Percentiles rank a stretch among this genome's conserved stretches.
phyloP scores from a whole-genome alignment of 2,113 vertebrate genomes.

The western clawed frog (Xenopus tropicalis) region DNA sequence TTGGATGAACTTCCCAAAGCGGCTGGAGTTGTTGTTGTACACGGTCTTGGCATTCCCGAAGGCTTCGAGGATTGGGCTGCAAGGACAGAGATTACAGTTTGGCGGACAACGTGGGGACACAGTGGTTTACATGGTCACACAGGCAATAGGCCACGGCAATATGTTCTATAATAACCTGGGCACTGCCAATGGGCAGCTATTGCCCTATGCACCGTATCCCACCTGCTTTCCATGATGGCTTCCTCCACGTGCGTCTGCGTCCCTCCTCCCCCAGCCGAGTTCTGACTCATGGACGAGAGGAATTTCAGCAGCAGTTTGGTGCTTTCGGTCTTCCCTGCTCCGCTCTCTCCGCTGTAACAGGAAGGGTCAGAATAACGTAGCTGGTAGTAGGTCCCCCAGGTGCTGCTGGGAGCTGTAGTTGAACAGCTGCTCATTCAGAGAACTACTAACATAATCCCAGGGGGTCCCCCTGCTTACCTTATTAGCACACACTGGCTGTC shows the following conservation, averaged over 20 bases:
- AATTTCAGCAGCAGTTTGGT: slow-evolving; percentile 88
- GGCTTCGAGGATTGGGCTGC: slow-evolving; percentile 85
- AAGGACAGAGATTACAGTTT: slow-evolving; percentile 35
- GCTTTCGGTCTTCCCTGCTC: slow-evolving; percentile 90
- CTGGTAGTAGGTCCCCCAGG: no score
- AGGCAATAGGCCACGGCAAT: slow-evolving; percentile 35
- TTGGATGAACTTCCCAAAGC: slow-evolving; percentile 91
- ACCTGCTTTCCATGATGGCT: slow-evolving; percentile 90
- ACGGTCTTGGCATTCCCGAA: slow-evolving; percentile 90
- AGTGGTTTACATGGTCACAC: slow-evolving; percentile 21
- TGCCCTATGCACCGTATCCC: no score
- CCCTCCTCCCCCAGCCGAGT: slow-evolving; percentile 67
- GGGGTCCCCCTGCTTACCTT: slow-evolving; percentile 64
- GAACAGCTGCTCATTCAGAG: neutral
- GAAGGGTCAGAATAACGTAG: neutral
- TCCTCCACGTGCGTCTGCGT: slow-evolving; percentile 79
- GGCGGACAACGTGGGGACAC: slow-evolving; percentile 46
- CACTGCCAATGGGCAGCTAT: no score
- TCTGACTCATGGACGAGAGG: slow-evolving; percentile 86
- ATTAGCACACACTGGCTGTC: slow-evolving; percentile 95
- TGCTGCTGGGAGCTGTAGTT: neutral
- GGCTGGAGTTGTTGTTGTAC: slow-evolving; percentile 92
- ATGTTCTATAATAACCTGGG: no score
- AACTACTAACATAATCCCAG: no score
- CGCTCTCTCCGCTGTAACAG: slow-evolving; percentile 78